phyloP scores from a whole-genome alignment of 2,113 vertebrate genomes.

The Cygnus atratus region DNA sequence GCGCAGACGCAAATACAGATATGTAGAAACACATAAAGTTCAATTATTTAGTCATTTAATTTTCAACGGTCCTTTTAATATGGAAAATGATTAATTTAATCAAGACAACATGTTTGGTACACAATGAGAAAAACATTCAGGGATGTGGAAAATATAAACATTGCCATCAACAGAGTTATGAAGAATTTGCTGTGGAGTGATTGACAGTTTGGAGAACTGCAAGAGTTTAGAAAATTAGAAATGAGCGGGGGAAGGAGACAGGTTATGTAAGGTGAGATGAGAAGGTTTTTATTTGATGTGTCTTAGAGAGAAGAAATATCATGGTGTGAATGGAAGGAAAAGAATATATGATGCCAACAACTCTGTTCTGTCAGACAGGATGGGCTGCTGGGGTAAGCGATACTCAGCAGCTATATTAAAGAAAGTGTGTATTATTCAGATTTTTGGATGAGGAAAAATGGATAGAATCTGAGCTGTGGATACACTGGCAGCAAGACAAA shows the following conservation, averaged over 20 bases:
- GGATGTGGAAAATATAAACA: not conserved
- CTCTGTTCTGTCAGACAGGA: not conserved
- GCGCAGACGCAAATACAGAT: not conserved
- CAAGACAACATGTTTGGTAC: not conserved
- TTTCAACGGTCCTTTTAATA: not conserved
- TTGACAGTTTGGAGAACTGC: not conserved
- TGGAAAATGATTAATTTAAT: not conserved
- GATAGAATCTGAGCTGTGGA: not conserved
- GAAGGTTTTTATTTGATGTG: not conserved
- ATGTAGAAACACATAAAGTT: not conserved
- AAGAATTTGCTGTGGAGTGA: not conserved
- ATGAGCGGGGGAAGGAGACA: not conserved
- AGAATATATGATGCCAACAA: not conserved
- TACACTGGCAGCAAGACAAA: not conserved
- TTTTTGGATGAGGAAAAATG: not conserved
- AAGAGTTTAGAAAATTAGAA: not conserved
- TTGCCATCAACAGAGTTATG: not conserved
- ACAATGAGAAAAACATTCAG: not conserved
- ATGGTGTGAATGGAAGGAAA: not conserved
- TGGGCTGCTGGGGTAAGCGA: rapidly evolving
- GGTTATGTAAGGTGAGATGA: not conserved
- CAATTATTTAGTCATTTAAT: not conserved
- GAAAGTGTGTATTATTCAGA: not conserved
- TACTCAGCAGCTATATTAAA: not conserved
- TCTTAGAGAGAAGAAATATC: not conserved